Conservation (phyloP, 35 echinoderm and acorn worm genomes). For the Lytechinus pictus region DNA sequence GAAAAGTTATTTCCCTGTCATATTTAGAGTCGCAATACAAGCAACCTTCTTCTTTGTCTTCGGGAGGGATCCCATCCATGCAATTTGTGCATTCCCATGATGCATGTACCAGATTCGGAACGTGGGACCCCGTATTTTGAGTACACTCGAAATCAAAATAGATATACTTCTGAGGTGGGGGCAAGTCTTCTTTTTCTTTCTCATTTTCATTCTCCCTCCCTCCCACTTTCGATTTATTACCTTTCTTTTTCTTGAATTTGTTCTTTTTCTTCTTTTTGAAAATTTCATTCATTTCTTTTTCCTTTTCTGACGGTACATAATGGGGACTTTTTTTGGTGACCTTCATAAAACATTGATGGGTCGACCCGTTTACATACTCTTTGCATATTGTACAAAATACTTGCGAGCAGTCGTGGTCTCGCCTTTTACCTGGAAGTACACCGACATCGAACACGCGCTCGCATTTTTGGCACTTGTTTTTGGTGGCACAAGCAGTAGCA, state of each 20-base stretch:
- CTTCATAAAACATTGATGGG: conserved; percentile 52
- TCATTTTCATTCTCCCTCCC: background rate
- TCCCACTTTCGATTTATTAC: background rate
- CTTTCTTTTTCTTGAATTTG: conserved; percentile 17
- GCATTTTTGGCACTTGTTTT: background rate
- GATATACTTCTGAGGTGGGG: no score
- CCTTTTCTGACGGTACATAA: background rate
- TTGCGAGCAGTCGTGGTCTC: background rate
- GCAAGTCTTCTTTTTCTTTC: background rate
- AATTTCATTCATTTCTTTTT: background rate
- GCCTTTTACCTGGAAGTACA: background rate
- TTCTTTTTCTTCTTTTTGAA: background rate
- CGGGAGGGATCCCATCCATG: background rate
- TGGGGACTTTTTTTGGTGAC: background rate
- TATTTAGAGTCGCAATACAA: background rate
- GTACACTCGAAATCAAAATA: no score
- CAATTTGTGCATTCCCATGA: conserved; percentile 22
- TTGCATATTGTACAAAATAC: conserved; percentile 51
- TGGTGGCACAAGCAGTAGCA: background rate
- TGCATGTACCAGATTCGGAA: no score
- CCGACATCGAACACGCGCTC: background rate
- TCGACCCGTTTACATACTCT: background rate
- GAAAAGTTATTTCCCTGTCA: background rate
- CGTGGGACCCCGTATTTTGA: no score
- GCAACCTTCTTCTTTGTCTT: background rate